Conservation (phyloP, 2,797 vertebrate species). For the Tolypeutes matacus region DNA sequence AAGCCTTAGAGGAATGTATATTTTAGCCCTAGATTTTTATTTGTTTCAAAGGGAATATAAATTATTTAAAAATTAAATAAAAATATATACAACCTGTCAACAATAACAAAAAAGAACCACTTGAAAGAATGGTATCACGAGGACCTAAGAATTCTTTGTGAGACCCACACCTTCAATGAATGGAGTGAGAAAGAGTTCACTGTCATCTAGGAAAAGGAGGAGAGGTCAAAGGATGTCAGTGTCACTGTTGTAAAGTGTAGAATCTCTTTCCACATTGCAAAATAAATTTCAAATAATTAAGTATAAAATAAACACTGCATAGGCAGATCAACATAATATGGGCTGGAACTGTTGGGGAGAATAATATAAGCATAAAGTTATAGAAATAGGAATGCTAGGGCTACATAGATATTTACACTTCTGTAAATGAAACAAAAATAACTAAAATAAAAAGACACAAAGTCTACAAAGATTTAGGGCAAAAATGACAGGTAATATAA, state of each 20-base stretch:
- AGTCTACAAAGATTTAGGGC: neutral
- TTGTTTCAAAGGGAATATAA: neutral
- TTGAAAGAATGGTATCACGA: neutral
- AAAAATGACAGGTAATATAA: neutral
- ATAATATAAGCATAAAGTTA: neutral
- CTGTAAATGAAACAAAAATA: neutral
- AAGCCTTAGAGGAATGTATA: accelerated
- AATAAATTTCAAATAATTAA: neutral
- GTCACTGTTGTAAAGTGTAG: neutral
- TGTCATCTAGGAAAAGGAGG: neutral
- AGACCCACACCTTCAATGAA: neutral
- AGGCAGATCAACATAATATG: neutral
- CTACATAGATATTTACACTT: neutral
- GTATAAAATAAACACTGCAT: neutral
- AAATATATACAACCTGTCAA: accelerated
- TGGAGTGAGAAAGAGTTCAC: neutral
- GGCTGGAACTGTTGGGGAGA: neutral
- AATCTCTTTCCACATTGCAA: neutral
- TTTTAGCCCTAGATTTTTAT: neutral
- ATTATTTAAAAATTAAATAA: conserved; percentile 43
- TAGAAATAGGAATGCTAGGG: neutral
- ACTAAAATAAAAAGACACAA: neutral
- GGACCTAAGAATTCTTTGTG: neutral
- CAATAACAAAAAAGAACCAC: too few relatives aligned
- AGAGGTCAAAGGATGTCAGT: neutral